Base-by-base conservation (phyloP, 2,888 invertebrate genomes). In the Laothoe populi region DNA sequence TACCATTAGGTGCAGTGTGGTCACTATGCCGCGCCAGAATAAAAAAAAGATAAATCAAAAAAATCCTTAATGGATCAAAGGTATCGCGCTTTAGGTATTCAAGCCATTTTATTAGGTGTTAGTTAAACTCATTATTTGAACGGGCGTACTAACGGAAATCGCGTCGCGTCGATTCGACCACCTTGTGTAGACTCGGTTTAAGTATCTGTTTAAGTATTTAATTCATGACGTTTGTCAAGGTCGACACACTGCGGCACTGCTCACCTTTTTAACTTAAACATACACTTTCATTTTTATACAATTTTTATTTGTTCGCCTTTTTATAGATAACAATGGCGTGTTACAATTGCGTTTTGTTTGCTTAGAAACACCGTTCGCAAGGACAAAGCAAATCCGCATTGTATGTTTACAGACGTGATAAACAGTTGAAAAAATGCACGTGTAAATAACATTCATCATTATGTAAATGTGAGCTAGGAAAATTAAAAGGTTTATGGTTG, bases 211-310 rank as follows among this genome's bases (percentile, higher is more conserved):
- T 31, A 48, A n/a, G 24, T 5, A 23, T 48, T 49, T 49, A 49
- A 49, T 49, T 49, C 26, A 49, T 26, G 26, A 49, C 26, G 16
- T 49, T n/a, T 49, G 24, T 16, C 49, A 49, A 49, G 49, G 49
- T 31, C 49, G 31, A 5, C 38, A 38, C 19, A 8, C 19, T 19
- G 7, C 16, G n/a, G 7, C 31, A 16, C 16, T 49, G 10, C 49
- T 49, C 26, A 49, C 26, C 49, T 49, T 49, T 49, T 31, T 16
- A 49, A 49, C 8, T 19, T 19, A 44, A 44, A 44, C 44, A 44
- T 19, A 44, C 19, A 44, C 44, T 49, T 49, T 49, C 26, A 31
- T 49, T 49, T 49, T 26, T 49, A 49, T 35, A 53, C 19, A 53
- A 35, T 21, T 53, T 53, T 53, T 35, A 35, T 53, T 53, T 53